phyloP scores from a whole-genome alignment of 2,888 invertebrate genomes.

The Netelia melanura region DNA sequence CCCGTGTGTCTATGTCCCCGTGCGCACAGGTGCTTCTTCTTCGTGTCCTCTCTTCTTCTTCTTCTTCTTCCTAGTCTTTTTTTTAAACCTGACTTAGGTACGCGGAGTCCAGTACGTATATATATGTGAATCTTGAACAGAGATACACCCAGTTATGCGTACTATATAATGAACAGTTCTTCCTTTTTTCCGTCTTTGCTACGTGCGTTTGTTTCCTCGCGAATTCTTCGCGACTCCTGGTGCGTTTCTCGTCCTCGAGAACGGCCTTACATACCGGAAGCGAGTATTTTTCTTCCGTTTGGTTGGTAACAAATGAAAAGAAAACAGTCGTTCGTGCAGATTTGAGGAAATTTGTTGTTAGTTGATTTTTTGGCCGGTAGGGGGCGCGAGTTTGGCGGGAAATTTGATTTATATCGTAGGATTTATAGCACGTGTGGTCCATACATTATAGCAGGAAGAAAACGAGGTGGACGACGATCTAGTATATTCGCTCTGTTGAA shows the following conservation, averaged over 20 bases:
- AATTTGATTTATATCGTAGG: background rate
- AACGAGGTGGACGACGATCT: conserved; percentile 25
- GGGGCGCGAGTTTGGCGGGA: background rate
- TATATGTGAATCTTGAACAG: background rate
- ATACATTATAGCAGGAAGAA: background rate
- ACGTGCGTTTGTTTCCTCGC: conserved; percentile 7
- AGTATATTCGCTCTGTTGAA: conserved; percentile 31
- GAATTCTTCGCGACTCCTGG: conserved; percentile 33
- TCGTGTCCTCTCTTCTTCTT: conserved; percentile 43
- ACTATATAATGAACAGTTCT: conserved; percentile 57
- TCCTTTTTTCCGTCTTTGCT: conserved; percentile 16
- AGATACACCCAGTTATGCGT: conserved; percentile 1
- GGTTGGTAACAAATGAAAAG: too few species aligned
- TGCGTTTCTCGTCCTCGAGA: background rate
- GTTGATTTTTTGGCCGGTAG: background rate
- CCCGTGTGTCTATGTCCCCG: conserved; percentile 57
- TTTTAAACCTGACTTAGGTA: conserved; percentile 12
- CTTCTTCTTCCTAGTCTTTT: conserved; percentile 35
- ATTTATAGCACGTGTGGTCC: background rate
- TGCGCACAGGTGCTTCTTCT: conserved; percentile 63
- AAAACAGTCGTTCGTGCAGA: too few species aligned
- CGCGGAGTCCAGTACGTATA: conserved; percentile 21
- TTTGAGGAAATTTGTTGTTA: background rate
- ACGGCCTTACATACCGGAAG: conserved; percentile 26
- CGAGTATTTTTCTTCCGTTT: conserved; percentile 23